Base-by-base conservation (phyloP, 2,113 vertebrate genomes). In the Lagopus leucura region DNA sequence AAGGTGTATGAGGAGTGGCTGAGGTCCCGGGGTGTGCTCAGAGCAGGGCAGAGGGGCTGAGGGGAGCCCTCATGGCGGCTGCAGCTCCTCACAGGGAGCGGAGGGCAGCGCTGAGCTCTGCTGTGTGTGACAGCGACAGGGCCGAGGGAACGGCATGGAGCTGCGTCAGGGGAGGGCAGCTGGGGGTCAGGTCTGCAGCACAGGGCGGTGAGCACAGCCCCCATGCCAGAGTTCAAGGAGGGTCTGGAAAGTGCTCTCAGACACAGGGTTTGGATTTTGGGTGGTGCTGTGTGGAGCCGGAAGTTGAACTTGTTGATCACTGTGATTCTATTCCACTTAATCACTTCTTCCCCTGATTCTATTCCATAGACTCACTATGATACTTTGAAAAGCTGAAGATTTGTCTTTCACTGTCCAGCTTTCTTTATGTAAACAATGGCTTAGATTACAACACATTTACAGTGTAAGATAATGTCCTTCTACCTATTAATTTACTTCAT, bases 391-490 rank as follows among this genome's bases (percentile, higher is more conserved):
- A 58, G 19, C 9, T 63, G 76, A 88, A 34, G 20, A 64, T 64
- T 60, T 64, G 50, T 19, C 42, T 85, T 81, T 75, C 74, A 64
- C 82, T 88, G 73, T 89, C 36, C 38, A 81, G 43, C 52, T 47
- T 64, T 94, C 19, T 30, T 50, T 25, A 76, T 77, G 65, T 54
- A 89, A 57, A n/a, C 25, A 77, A 77, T 40, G 34, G 85, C 73
- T 87, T 64, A 77, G 79, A 8, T 30, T 71, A 67, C 57, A 95
- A 89, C 66, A 76, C 80, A 52, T 50, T 93, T 69, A 84, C 18
- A 42, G 64, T 8, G 32, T 81, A 81, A 72, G 69, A 91, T 70
- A 50, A 78, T 13, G 4, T 13, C 55, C 64, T 85, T 88, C 60
- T 89, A 32, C 4, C 9, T 58, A 63, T 50, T 28, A 94, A 89